phyloP scores from a whole-genome alignment of 2,797 vertebrate species.

The Semaprochilodus insignis region DNA sequence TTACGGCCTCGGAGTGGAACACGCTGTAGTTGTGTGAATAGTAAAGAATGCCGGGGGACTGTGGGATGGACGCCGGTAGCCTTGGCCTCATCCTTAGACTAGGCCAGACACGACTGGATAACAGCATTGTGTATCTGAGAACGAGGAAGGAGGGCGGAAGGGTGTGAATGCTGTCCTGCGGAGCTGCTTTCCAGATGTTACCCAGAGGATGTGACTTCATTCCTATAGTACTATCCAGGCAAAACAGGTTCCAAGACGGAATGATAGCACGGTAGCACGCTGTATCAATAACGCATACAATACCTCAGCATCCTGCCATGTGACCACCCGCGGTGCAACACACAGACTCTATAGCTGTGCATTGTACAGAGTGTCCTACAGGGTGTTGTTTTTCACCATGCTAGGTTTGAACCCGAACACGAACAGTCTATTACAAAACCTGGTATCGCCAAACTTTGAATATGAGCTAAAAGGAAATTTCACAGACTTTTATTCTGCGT shows the following conservation, averaged over 20 bases:
- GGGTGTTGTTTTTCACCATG: neutral
- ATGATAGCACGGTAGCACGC: conserved; percentile 56
- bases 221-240: conserved; percentile 65
- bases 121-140: conserved; percentile 51
- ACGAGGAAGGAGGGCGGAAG: conserved; percentile 71
- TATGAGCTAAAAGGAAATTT: too few relatives aligned
- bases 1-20: neutral
- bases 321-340: conserved; percentile 41
- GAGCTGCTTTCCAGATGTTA: conserved; percentile 81
- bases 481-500: too few relatives aligned
- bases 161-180: conserved; percentile 68
- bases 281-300: conserved; percentile 50
- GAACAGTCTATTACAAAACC: too few relatives aligned
- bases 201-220: conserved; percentile 77
- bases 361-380: neutral
- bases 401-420: neutral
- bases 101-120: conserved; percentile 32
- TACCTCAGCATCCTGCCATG: conserved; percentile 39
- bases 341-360: conserved; percentile 12
- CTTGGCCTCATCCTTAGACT: conserved; percentile 52
- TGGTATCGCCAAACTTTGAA: too few relatives aligned
- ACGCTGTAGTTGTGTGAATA: conserved; percentile 6
- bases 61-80: conserved; percentile 40
- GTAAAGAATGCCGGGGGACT: conserved; percentile 50
- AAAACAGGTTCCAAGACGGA: conserved; percentile 66